Evolutionary conservation across 2,113 vertebrate species (phyloP).

Genomic region (Hypanus sabinus): DNA sequence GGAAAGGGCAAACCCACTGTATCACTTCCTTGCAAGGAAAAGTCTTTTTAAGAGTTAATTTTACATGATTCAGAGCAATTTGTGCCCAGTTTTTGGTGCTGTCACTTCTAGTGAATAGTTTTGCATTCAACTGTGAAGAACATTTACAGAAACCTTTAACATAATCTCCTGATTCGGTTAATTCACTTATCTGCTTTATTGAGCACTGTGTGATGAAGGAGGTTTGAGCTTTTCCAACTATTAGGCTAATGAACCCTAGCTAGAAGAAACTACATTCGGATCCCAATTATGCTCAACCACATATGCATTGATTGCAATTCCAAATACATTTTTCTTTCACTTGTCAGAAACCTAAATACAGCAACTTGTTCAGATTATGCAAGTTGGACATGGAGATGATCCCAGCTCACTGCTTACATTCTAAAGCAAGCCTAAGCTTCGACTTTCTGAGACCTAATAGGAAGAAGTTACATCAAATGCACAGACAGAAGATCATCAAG

Average conservation of each 20-base stretch:
- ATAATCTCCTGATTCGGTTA: conserved; percentile 10
- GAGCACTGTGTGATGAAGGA: neutral
- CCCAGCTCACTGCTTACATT: neutral
- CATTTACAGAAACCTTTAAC: conserved; percentile 14
- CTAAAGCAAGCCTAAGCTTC: neutral
- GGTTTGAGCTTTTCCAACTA: neutral
- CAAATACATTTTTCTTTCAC: neutral
- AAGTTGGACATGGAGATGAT: neutral
- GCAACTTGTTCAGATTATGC: neutral
- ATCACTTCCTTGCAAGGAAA: neutral
- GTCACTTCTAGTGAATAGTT: conserved; percentile 9
- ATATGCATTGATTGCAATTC: neutral
- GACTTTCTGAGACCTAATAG: neutral
- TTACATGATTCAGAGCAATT: neutral
- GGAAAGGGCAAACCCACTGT: neutral
- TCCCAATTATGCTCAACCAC: neutral
- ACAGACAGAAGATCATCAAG: neutral
- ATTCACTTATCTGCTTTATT: neutral
- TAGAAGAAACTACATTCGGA: neutral
- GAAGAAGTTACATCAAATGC: neutral
- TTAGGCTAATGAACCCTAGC: conserved; percentile 3
- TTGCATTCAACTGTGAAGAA: neutral
- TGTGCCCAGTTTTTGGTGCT: neutral
- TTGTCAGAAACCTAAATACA: neutral
- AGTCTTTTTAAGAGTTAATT: neutral